Conservation (phyloP, 2,888 invertebrate species). For the Drepanosiphum platanoidis region DNA sequence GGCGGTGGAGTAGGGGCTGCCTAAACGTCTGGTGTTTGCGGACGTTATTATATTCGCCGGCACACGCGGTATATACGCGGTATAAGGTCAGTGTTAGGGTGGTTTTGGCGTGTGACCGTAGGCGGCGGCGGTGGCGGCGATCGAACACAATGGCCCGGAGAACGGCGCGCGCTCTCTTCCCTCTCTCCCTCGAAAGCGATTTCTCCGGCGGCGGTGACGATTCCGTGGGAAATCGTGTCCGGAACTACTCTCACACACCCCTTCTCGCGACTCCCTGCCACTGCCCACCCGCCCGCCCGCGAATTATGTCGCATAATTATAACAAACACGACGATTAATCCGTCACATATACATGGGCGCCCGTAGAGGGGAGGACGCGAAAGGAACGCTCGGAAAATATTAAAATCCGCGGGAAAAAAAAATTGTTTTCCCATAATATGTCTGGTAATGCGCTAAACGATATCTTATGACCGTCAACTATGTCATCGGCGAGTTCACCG, state of each 20-base stretch:
- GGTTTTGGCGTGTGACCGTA: slow-evolving; percentile 57
- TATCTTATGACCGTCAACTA: too few species aligned
- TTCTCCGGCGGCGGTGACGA: slow-evolving; percentile 3
- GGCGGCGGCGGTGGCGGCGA: slow-evolving; percentile 39
- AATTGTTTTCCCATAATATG: too few species aligned
- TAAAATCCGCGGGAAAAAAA: too few species aligned
- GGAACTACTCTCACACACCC: slow-evolving; percentile 53
- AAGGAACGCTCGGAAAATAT: too few species aligned
- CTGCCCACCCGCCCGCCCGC: background rate
- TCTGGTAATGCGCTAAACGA: too few species aligned
- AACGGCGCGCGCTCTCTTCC: background rate
- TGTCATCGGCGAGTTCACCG: too few species aligned
- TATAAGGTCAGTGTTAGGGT: slow-evolving; percentile 18
- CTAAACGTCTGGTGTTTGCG: slow-evolving; percentile 49
- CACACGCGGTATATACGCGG: background rate
- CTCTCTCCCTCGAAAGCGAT: background rate
- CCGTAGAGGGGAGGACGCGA: too few species aligned
- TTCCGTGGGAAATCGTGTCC: slow-evolving; percentile 50
- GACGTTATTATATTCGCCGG: slow-evolving; percentile 3
- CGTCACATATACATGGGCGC: background rate
- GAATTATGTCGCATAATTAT: slow-evolving; percentile 7
- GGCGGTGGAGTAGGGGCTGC: background rate
- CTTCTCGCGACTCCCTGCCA: background rate
- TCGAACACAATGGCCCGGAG: slow-evolving; percentile 41
- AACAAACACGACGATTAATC: slow-evolving; percentile 25